phyloP scores from a whole-genome alignment of 2,113 vertebrate genomes.

The Lynx canadensis region DNA sequence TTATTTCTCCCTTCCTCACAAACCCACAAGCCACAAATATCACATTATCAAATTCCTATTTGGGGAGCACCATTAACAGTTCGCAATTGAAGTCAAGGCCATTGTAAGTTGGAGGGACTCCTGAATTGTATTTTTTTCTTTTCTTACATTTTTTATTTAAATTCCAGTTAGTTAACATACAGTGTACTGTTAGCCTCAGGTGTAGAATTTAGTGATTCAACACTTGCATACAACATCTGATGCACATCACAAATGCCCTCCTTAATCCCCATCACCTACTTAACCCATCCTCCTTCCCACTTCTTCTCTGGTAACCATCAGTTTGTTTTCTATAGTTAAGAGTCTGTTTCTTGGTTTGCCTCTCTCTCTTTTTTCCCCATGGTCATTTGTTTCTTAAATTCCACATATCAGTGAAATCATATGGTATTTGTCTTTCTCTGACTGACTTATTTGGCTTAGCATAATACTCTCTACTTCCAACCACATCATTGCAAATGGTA shows the following conservation, averaged over 20 bases:
- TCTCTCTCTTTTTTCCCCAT: neutral
- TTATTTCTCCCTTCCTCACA: neutral
- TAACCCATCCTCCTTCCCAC: neutral
- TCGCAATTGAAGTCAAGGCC: slow-evolving; percentile 31
- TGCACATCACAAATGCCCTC: neutral
- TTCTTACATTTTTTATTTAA: neutral
- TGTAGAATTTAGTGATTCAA: neutral
- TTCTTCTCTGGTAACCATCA: neutral
- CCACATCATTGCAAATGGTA: neutral
- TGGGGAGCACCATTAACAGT: slow-evolving; percentile 43
- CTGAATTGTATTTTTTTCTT: neutral
- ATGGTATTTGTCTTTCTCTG: neutral
- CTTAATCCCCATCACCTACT: neutral
- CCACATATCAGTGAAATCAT: neutral
- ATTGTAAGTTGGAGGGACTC: slow-evolving; percentile 55
- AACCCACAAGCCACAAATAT: slow-evolving; percentile 30
- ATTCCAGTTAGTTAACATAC: neutral
- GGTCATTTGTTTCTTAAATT: neutral
- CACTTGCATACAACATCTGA: neutral
- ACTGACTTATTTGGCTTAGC: neutral
- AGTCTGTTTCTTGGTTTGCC: neutral
- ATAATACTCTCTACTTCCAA: neutral
- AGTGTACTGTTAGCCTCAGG: neutral
- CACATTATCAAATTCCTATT: slow-evolving; percentile 50
- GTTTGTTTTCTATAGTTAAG: neutral